Evolutionary conservation across 2,113 vertebrate genomes (phyloP).

Genomic region (Lichenostomus cassidix): DNA sequence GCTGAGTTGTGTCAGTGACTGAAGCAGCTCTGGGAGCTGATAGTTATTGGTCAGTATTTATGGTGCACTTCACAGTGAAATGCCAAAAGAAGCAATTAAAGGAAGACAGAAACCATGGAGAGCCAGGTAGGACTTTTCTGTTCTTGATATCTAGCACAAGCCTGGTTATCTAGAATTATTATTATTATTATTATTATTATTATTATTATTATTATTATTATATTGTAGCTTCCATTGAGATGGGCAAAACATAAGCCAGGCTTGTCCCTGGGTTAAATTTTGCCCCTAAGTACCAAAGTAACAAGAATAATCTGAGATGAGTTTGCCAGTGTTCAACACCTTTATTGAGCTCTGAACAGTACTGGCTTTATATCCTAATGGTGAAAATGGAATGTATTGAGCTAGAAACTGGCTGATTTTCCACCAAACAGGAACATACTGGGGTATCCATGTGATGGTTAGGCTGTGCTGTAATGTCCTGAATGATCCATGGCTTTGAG

Average conservation of each 20-base stretch:
- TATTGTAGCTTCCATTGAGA: neutral
- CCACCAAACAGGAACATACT: neutral
- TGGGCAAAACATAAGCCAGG: neutral
- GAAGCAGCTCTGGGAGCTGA: fast-evolving
- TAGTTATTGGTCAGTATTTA: neutral
- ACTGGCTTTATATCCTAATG: neutral
- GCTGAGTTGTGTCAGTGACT: fast-evolving
- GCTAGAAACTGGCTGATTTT: neutral
- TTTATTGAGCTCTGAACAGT: neutral
- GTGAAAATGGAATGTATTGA: neutral
- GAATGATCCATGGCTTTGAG: neutral
- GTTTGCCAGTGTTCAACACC: neutral
- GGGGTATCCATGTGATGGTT: neutral
- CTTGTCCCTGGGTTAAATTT: neutral
- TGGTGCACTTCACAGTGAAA: neutral
- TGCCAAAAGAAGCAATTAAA: neutral
- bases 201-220: neutral
- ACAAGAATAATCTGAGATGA: neutral
- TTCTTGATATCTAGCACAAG: neutral
- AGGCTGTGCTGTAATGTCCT: fast-evolving
- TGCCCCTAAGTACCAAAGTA: neutral
- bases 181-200: no score
- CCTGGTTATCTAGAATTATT: neutral
- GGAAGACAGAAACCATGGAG: neutral
- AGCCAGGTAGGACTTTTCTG: neutral